These are phyloP conservation scores for Ursus arctos DNA, from an alignment of 2,113 vertebrate species.

Conservation along the genomic window DNA sequence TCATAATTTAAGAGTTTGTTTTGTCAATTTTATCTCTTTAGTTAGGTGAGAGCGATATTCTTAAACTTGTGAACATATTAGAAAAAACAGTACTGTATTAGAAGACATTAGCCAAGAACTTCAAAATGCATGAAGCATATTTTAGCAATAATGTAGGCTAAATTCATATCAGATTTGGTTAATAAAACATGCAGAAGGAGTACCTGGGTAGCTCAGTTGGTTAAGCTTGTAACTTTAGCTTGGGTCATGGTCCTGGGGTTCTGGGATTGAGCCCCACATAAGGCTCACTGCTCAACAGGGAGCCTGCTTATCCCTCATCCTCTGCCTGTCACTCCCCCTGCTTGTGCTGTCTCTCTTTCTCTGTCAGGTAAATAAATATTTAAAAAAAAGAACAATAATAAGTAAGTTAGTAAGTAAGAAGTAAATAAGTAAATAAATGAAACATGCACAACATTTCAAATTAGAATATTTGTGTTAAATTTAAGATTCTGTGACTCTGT, in stretches of 20 bases:
- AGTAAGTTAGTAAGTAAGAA: too few species aligned
- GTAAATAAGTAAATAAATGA: not conserved
- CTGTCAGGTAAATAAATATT: not conserved
- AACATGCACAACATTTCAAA: not conserved
- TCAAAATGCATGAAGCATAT: not conserved
- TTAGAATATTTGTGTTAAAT: not conserved
- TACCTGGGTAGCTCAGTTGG: not conserved
- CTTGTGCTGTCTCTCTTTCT: not conserved
- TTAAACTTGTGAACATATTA: slow-evolving; percentile 39
- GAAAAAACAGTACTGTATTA: slow-evolving; percentile 49
- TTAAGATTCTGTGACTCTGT: not conserved
- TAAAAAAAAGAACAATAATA: not conserved
- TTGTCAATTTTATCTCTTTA: slow-evolving; percentile 45
- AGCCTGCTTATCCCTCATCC: not conserved
- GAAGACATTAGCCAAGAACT: slow-evolving; percentile 43
- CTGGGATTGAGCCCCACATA: not conserved
- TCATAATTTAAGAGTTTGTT: not conserved
- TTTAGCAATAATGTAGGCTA: not conserved
- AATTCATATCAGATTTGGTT: not conserved
- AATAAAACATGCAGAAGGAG: not conserved
- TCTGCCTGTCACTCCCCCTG: not conserved
- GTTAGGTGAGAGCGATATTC: slow-evolving; percentile 70
- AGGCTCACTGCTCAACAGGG: not conserved
- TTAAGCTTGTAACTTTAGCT: not conserved
- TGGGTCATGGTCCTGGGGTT: not conserved